These are phyloP conservation scores for Tiphia femorata DNA, from an alignment of 2,888 invertebrate genomes.

Conservation along the genomic window DNA sequence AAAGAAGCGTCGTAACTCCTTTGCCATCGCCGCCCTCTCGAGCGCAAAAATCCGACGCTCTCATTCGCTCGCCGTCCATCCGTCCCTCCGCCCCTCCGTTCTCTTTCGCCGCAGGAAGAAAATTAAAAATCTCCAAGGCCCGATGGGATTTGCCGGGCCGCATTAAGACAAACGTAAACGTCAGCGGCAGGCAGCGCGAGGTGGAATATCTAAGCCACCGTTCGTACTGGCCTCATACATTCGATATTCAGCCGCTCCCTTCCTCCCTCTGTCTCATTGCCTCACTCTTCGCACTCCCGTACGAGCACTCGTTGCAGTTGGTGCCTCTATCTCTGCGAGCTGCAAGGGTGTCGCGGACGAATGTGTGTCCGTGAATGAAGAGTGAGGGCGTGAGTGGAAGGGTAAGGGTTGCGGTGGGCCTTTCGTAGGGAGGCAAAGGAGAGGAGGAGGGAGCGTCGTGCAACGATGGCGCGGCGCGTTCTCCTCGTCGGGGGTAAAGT, in stretches of 20 bases:
- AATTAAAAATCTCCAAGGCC: neutral
- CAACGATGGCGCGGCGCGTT: neutral
- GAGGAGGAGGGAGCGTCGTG: neutral
- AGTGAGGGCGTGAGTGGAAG: too few relatives aligned
- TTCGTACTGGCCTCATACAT: neutral
- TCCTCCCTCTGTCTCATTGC: neutral
- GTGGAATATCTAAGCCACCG: neutral
- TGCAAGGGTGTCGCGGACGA: neutral
- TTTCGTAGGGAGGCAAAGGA: neutral
- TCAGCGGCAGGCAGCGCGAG: neutral
- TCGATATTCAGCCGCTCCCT: neutral
- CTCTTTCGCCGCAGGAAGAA: neutral
- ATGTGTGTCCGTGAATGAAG: too few relatives aligned
- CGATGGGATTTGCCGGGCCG: neutral
- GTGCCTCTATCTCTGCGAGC: too few relatives aligned
- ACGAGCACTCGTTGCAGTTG: slow-evolving; percentile 3
- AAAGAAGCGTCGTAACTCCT: slow-evolving; percentile 7
- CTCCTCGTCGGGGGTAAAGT: slow-evolving; percentile 31
- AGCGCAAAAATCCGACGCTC: neutral
- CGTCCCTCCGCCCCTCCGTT: neutral
- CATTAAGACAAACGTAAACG: neutral
- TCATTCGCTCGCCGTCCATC: neutral
- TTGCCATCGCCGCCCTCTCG: slow-evolving; percentile 1
- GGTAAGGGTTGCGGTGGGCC: too few relatives aligned
- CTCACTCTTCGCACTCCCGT: too few relatives aligned